These are phyloP conservation scores for Dolichotis patagonum DNA, from an alignment of 2,113 vertebrate genomes.

Conservation along the genomic window DNA sequence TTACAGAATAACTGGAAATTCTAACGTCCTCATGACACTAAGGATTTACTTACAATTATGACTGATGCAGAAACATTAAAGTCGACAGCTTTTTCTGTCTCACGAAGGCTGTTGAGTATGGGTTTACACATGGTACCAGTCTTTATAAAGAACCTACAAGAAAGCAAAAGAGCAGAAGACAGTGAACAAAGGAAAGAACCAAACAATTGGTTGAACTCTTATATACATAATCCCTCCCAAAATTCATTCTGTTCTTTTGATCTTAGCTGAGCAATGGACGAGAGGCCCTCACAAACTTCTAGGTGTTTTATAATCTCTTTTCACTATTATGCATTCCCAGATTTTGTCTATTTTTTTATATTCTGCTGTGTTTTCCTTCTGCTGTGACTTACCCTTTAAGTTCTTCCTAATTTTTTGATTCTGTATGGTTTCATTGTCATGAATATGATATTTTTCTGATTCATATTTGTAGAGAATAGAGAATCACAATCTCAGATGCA, in stretches of 20 bases:
- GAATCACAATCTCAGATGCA: not conserved
- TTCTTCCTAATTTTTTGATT: not conserved
- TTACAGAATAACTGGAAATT: not conserved
- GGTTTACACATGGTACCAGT: not conserved
- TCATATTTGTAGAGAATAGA: not conserved
- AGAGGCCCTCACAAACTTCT: not conserved
- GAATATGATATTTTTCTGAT: not conserved
- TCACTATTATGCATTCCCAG: not conserved
- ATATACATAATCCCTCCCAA: not conserved
- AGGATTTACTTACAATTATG: not conserved
- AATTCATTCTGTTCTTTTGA: not conserved
- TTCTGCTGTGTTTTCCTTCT: not conserved
- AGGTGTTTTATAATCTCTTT: not conserved
- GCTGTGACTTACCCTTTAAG: not conserved
- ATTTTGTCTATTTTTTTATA: not conserved
- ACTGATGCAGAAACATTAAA: not conserved
- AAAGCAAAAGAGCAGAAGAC: not conserved
- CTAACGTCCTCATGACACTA: not conserved
- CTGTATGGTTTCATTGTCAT: not conserved
- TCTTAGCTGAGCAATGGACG: not conserved
- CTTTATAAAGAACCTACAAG: not conserved
- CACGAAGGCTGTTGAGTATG: not conserved
- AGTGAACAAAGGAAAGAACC: not conserved
- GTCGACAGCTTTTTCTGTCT: not conserved
- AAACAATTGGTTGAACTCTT: not conserved